phyloP scores from a whole-genome alignment of 1,140 invertebrate species.

The Drosophila kohkoa region DNA sequence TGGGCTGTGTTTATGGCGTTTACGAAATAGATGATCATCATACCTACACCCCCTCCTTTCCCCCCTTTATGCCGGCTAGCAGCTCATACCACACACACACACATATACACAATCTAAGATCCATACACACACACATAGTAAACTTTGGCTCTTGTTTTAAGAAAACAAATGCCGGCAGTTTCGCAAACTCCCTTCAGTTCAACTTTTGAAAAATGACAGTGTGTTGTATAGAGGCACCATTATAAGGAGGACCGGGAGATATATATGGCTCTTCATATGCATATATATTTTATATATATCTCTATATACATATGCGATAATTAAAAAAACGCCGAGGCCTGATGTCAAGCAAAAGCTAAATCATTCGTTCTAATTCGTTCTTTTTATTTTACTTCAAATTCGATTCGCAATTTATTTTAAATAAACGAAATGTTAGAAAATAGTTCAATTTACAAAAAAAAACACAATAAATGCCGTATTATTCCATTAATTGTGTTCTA shows the following conservation, averaged over 20 bases:
- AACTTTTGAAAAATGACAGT: constrained; percentile 25
- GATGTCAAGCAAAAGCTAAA: constrained; percentile 13
- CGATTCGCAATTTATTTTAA: constrained; percentile 46
- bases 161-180: constrained; percentile 15
- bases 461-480: constrained; percentile 43
- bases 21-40: constrained; percentile 91
- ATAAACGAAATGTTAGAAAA: constrained; percentile 56
- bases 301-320: constrained; percentile 20
- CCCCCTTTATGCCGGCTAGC: constrained; percentile 47
- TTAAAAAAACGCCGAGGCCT: constrained; percentile 12
- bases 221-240: neutral
- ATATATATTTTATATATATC: constrained; percentile 21
- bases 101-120: constrained; percentile 17
- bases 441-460: constrained; percentile 52
- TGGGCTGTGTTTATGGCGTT: constrained; percentile 99
- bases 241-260: neutral
- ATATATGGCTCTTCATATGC: constrained; percentile 1
- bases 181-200: constrained; percentile 28
- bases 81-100: constrained; percentile 37
- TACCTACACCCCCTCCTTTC: constrained; percentile 9
- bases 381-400: constrained; percentile 29
- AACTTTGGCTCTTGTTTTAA: constrained; percentile 56
- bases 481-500: constrained; percentile 70
- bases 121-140: constrained; percentile 12
- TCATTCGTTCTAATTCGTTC: constrained; percentile 34